These are phyloP conservation scores for Dasysyrphus albostriatus DNA, from an alignment of 2,888 invertebrate species.

Conservation along the genomic window DNA sequence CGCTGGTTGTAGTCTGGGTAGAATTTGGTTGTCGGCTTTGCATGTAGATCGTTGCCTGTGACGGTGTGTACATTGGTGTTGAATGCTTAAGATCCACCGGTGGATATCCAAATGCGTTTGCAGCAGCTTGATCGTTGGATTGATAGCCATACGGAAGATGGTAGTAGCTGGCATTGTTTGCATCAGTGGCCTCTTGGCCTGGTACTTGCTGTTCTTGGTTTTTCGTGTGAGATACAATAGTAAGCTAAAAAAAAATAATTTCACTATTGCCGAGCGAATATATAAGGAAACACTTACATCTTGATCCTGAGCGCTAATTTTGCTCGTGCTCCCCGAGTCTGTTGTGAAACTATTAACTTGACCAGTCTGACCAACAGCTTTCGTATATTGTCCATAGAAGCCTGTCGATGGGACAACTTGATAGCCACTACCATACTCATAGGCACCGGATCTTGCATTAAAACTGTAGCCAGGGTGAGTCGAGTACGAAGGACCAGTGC, in stretches of 20 bases:
- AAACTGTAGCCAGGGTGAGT: slow-evolving; percentile 87
- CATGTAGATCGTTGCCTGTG: slow-evolving; percentile 80
- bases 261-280: neutral
- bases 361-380: slow-evolving; percentile 77
- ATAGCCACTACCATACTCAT: slow-evolving; percentile 87
- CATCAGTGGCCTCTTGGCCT: slow-evolving; percentile 47
- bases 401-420: slow-evolving; percentile 81
- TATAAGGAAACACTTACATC: slow-evolving; percentile 78
- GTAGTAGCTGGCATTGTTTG: slow-evolving; percentile 79
- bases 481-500: slow-evolving; percentile 60
- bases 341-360: slow-evolving; percentile 79
- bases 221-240: slow-evolving; percentile 81
- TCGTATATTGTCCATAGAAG: slow-evolving; percentile 80
- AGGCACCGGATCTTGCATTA: slow-evolving; percentile 85
- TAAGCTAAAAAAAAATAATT: slow-evolving; percentile 77
- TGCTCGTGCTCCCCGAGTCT: slow-evolving; percentile 80
- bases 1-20: slow-evolving; percentile 82
- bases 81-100: slow-evolving; percentile 41
- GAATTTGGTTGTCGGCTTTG: slow-evolving; percentile 81
- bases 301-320: slow-evolving; percentile 77
- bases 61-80: slow-evolving; percentile 60
- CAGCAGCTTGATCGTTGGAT: slow-evolving; percentile 73
- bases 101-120: slow-evolving; percentile 36
- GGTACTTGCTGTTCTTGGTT: slow-evolving; percentile 57
- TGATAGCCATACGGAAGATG: slow-evolving; percentile 82